phyloP scores from a whole-genome alignment of 1,140 invertebrate species.

The Teleogryllus occipitalis region DNA sequence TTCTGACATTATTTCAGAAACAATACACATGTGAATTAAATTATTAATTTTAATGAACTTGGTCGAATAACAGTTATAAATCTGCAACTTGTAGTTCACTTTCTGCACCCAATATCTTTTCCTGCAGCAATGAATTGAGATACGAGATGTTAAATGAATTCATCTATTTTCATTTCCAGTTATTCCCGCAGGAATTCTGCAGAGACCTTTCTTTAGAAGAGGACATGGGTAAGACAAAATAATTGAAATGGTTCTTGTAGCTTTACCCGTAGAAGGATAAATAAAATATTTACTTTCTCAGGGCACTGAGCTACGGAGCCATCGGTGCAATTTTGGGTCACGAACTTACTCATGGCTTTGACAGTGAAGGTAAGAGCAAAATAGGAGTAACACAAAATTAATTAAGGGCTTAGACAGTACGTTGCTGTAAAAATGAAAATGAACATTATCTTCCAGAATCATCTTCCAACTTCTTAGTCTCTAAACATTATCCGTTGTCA shows the following conservation, averaged over 20 bases:
- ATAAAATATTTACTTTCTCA: conserved; percentile 30
- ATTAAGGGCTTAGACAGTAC: no score
- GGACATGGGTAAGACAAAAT: background rate
- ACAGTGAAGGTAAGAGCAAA: conserved; percentile 51
- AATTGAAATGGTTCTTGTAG: background rate
- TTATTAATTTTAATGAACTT: background rate
- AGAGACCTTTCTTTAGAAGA: background rate
- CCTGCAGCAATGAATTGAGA: no score
- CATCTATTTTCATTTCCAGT: background rate
- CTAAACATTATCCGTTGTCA: no score
- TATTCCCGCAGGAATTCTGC: background rate
- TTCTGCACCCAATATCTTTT: no score
- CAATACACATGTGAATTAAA: no score
- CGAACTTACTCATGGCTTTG: conserved; percentile 68
- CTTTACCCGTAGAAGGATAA: background rate
- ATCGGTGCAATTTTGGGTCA: conserved; percentile 70
- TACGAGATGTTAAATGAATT: no score
- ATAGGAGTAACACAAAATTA: no score
- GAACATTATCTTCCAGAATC: no score
- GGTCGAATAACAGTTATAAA: background rate
- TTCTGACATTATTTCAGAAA: no score
- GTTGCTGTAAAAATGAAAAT: no score
- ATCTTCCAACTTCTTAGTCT: no score
- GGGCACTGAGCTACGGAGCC: conserved; percentile 62
- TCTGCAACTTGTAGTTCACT: no score